Conservation (phyloP, 2,797 vertebrate genomes). For the Pipistrellus nathusii region DNA sequence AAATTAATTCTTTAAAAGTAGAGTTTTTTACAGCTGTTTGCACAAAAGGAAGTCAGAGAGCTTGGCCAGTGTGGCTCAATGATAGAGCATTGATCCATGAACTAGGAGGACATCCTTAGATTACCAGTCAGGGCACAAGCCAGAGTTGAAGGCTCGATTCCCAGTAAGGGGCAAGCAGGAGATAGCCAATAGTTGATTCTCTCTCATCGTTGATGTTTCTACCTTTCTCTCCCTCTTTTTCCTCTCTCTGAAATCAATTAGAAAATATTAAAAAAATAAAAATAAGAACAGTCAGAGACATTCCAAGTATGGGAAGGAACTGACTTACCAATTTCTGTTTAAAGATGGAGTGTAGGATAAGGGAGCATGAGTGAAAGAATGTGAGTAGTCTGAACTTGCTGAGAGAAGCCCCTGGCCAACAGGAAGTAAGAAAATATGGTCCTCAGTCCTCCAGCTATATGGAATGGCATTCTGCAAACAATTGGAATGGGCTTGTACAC, state of each 20-base stretch:
- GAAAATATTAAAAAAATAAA: background rate
- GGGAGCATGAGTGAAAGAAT: background rate
- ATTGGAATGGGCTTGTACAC: background rate
- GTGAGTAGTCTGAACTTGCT: background rate
- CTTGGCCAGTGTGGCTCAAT: too few species aligned
- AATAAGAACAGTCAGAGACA: background rate
- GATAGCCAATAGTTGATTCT: too few species aligned
- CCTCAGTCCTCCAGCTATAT: background rate
- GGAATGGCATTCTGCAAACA: background rate
- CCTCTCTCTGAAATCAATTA: too few species aligned
- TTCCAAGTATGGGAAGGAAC: background rate
- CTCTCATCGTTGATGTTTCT: too few species aligned
- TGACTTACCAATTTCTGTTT: background rate
- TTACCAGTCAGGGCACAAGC: too few species aligned
- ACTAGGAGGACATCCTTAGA: too few species aligned
- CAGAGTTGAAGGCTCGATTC: too few species aligned
- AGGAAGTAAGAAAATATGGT: background rate
- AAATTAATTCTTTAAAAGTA: background rate
- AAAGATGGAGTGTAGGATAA: slow-evolving; percentile 1
- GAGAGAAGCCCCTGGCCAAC: background rate
- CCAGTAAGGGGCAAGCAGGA: too few species aligned
- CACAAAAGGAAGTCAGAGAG: background rate
- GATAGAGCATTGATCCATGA: too few species aligned
- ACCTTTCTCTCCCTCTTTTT: too few species aligned
- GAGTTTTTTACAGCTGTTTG: background rate